Evolutionary conservation across 2,888 invertebrate genomes (phyloP).

Genomic region (Flexamia atlantica): DNA sequence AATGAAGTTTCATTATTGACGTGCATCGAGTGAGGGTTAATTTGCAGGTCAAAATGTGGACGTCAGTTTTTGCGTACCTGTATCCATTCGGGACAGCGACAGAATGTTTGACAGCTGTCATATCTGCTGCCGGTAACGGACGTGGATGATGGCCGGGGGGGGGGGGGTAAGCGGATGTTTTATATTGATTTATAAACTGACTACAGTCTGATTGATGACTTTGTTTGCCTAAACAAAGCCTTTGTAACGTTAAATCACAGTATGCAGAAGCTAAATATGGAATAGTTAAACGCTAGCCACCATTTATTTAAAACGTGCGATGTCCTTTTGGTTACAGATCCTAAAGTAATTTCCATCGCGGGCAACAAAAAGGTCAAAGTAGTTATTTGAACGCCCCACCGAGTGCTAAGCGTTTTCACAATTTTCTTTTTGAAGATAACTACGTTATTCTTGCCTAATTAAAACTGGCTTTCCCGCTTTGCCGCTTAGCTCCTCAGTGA

Average conservation of each 20-base stretch:
- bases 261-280: background rate
- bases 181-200: constrained; percentile 41
- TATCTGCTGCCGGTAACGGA: background rate
- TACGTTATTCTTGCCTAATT: background rate
- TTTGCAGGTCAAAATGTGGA: background rate
- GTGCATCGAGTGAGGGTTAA: too few relatives aligned
- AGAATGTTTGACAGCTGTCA: constrained; percentile 46
- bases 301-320: background rate
- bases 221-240: constrained; percentile 27
- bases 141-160: background rate
- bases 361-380: background rate
- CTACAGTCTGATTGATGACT: constrained; percentile 11
- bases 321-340: too few relatives aligned
- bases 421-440: background rate
- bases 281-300: background rate
- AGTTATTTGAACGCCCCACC: constrained; percentile 1
- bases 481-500: background rate
- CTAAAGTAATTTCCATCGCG: too few relatives aligned
- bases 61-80: background rate
- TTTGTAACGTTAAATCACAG: background rate
- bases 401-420: background rate
- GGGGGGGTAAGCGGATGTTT: constrained; percentile 30
- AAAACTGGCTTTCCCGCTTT: background rate
- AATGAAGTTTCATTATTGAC: too few relatives aligned
- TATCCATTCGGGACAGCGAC: constrained; percentile 1